These are phyloP conservation scores for Crepidodera aurea DNA, from an alignment of 2,888 invertebrate species.

Conservation along the genomic window DNA sequence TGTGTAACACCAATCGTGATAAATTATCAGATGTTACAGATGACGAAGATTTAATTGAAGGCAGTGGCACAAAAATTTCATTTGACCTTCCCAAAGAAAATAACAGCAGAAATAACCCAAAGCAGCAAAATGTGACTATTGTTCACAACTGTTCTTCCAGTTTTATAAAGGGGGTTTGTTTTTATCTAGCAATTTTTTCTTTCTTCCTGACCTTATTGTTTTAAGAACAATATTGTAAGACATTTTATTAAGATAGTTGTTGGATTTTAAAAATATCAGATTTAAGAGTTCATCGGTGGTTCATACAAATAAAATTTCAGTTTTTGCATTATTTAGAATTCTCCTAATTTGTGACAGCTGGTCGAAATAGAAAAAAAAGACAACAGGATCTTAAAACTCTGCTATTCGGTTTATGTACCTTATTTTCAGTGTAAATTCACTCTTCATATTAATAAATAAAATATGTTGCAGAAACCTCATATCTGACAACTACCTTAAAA, in stretches of 20 bases:
- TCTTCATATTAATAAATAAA: no score
- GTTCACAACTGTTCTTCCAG: neutral
- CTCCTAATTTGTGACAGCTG: no score
- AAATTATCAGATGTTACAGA: constrained; percentile 30
- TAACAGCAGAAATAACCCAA: neutral
- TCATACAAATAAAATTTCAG: no score
- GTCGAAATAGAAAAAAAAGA: no score
- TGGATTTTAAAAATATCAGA: neutral
- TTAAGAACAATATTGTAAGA: neutral
- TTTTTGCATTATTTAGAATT: no score
- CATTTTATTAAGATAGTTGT: neutral
- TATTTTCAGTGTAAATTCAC: no score
- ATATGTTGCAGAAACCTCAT: no score
- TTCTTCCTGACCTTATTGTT: neutral
- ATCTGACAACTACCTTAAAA: neutral
- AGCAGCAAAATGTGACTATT: constrained; percentile 16
- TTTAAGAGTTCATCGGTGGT: neutral
- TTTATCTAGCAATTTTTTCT: neutral
- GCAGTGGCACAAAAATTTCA: constrained; percentile 34
- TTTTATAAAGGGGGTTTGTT: neutral
- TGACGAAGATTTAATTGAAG: constrained; percentile 40
- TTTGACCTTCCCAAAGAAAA: constrained; percentile 4
- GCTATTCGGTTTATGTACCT: no score
- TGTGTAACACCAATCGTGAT: constrained; percentile 31
- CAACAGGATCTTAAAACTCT: no score